These are phyloP conservation scores for Acanthosepion esculentum DNA, from an alignment of 2,888 invertebrate genomes.

Conservation along the genomic window DNA sequence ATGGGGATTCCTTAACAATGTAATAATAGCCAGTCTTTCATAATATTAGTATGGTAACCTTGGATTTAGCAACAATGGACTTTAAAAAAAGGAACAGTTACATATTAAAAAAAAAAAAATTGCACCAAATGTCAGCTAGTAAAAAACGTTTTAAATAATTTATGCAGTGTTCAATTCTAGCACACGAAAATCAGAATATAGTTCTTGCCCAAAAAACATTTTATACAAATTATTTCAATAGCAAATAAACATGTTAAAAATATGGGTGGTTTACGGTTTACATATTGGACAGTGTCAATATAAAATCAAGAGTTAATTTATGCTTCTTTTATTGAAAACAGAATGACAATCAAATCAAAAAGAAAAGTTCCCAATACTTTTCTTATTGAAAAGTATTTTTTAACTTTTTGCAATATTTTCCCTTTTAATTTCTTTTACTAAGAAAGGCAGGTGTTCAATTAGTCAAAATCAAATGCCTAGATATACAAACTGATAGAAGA, in stretches of 20 bases:
- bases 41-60: background rate
- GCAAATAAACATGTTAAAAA: background rate
- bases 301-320: background rate
- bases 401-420: background rate
- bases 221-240: background rate
- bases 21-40: background rate
- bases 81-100: background rate
- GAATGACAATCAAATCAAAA: background rate
- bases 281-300: background rate
- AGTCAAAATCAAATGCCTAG: background rate
- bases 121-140: background rate
- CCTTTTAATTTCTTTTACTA: background rate
- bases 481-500: background rate
- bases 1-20: constrained; percentile 18
- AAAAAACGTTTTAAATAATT: background rate
- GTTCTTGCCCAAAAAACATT: background rate
- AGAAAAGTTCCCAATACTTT: background rate
- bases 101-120: background rate
- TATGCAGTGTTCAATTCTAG: background rate
- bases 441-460: background rate
- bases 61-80: constrained; percentile 20
- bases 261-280: too few relatives aligned
- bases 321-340: background rate
- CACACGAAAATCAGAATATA: background rate
- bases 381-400: background rate